Evolutionary conservation across 1,140 invertebrate species (phyloP).

Genomic region (Agraylea sexmaculata): DNA sequence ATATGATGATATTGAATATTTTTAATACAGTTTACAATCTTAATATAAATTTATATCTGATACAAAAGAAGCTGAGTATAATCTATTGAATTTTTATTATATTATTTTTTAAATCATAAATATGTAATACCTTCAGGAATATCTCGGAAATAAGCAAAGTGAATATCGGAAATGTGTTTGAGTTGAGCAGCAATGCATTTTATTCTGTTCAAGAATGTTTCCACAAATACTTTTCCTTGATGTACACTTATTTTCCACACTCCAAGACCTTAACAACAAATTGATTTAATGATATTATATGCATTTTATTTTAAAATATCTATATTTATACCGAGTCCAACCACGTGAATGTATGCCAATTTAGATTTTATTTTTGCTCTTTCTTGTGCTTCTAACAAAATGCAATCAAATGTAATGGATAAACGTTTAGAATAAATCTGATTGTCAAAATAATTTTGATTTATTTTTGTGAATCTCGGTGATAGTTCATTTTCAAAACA

Average conservation of each 20-base stretch:
- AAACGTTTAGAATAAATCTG: slow-evolving; percentile 24
- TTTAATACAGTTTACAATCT: background rate
- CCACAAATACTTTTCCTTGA: slow-evolving; percentile 35
- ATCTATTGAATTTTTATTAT: background rate
- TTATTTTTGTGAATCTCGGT: slow-evolving; percentile 4
- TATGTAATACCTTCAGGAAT: slow-evolving; percentile 14
- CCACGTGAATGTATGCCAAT: slow-evolving; percentile 26
- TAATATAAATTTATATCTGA: background rate
- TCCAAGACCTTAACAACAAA: slow-evolving; percentile 30
- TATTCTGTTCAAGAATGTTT: slow-evolving; percentile 34
- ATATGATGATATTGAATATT: background rate
- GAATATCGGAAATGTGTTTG: slow-evolving; percentile 33
- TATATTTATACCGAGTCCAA: slow-evolving; percentile 29
- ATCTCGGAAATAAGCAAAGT: slow-evolving; percentile 32
- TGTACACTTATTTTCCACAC: slow-evolving; percentile 38
- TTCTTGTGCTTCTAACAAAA: slow-evolving; percentile 25
- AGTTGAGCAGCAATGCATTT: slow-evolving; percentile 26
- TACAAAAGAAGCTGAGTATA: background rate
- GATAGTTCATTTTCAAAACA: slow-evolving; percentile 8
- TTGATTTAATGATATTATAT: background rate
- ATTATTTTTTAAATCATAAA: background rate
- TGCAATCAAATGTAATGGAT: slow-evolving; percentile 24
- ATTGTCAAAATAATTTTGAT: slow-evolving; percentile 24
- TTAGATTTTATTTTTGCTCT: slow-evolving; percentile 23
- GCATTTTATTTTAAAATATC: background rate